Percentiles rank a stretch among this genome's conserved stretches.
Evolutionary conservation across 2,888 invertebrate species (phyloP).

Genomic region (Megalurothrips usitatus): DNA sequence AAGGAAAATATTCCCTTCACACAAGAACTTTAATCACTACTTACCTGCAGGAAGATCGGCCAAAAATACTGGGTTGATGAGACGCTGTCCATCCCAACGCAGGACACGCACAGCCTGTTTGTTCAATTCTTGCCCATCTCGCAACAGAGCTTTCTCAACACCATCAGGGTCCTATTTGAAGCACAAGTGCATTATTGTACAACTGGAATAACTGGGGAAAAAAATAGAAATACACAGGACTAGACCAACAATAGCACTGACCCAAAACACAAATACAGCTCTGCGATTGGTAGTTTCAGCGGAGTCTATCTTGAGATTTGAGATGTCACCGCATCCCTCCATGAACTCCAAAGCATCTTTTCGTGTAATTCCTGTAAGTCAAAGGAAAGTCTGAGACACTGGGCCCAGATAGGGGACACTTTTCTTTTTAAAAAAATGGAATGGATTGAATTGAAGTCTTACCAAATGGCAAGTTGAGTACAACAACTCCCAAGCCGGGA

Average conservation of each 20-base stretch:
- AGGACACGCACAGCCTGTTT: slow-evolving; percentile 2
- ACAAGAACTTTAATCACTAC: background rate
- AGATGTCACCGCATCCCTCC: background rate
- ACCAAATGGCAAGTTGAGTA: slow-evolving; percentile 2
- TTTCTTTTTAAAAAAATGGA: background rate
- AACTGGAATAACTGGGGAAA: background rate
- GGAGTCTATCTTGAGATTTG: background rate
- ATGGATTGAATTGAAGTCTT: background rate
- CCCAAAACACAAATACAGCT: slow-evolving; percentile 15
- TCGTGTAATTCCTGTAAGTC: background rate
- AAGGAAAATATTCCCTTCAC: background rate
- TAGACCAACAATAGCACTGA: background rate
- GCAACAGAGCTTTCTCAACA: slow-evolving; percentile 1
- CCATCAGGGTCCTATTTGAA: background rate
- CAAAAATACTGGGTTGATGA: slow-evolving; percentile 1
- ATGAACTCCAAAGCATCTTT: slow-evolving; percentile 13
- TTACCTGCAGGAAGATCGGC: slow-evolving; percentile 13
- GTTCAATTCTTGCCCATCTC: background rate
- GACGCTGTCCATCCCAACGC: background rate
- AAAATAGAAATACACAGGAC: background rate
- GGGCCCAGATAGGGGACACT: background rate
- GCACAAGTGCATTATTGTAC: background rate
- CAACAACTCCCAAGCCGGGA: background rate
- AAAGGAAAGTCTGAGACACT: background rate
- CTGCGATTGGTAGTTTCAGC: slow-evolving; percentile 1